Conservation (phyloP, 2,113 vertebrate genomes). For the Zosterops borbonicus region DNA sequence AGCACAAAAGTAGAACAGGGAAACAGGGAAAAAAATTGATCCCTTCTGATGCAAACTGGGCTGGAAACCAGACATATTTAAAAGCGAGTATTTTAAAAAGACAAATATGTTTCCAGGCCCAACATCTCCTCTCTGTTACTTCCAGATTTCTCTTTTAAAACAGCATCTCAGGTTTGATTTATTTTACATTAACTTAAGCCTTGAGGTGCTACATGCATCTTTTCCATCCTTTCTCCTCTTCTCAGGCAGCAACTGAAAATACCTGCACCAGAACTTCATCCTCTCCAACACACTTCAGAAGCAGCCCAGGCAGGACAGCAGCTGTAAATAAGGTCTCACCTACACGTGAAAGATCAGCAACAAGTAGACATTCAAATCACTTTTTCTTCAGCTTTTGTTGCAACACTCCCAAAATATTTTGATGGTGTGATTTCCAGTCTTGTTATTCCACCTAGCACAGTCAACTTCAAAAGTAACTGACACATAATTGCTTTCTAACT, state of each 20-base stretch:
- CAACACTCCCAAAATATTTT: neutral
- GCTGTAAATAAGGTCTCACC: neutral
- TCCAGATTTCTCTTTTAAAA: slow-evolving; percentile 58
- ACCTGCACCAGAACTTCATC: neutral
- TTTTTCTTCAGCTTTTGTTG: neutral
- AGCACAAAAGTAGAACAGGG: slow-evolving; percentile 75
- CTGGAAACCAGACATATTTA: slow-evolving; percentile 70
- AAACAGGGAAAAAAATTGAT: slow-evolving; percentile 73
- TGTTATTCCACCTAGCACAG: neutral
- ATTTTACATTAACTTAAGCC: slow-evolving; percentile 26
- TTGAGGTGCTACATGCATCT: neutral
- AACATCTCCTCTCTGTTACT: neutral
- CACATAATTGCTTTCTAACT: neutral
- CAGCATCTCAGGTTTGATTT: slow-evolving; percentile 42
- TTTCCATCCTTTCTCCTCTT: neutral
- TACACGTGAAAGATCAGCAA: neutral
- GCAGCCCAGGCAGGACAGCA: neutral
- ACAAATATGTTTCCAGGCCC: slow-evolving; percentile 62
- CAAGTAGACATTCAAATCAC: neutral
- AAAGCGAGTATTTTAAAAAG: slow-evolving; percentile 70
- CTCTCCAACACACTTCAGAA: neutral
- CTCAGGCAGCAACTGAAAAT: neutral
- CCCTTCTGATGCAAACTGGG: slow-evolving; percentile 71
- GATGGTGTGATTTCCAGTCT: neutral
- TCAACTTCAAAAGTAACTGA: neutral